Base-by-base conservation (phyloP, 2,113 vertebrate genomes). In the Erythrocercus mccallii region DNA sequence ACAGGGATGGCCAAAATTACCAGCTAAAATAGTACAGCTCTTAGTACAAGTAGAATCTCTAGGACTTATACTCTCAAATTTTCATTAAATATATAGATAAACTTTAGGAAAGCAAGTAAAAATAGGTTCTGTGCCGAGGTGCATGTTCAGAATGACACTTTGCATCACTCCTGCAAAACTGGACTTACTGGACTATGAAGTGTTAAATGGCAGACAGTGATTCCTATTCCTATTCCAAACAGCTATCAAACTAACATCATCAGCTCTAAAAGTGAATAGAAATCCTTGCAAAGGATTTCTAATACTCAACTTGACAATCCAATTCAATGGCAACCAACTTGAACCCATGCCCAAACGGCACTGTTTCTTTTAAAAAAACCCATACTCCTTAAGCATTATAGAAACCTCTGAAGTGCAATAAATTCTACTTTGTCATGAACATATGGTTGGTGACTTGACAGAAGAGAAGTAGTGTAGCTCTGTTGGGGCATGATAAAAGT, bases 111-210 rank as follows among this genome's bases (percentile, higher is more conserved):
- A 80, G 11, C 16, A 57, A 54, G 15, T 47, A 80, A 90, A 92
- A 83, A 17, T 2, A 83, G 56, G 12, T 80, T 27, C 44, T 68
- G 17, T 61, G 40, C 42, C 0, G 1, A 81, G 10, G 5, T 28
- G 25, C 14, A 8, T 3, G 7, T 42, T 58, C 73, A 33, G 42
- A 79, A 68, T 0, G 0, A 35, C 42, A 48, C 9, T 50, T 47
- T 24, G 15, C n/a, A 45, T 17, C 28, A 74, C 16, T 77, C 21
- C 38, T 14, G 33, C 33, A 71, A 68, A 45, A 69, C 28, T 30
- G n/a, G 18, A 53, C 23, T 78, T 60, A 60, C 10, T 38, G 15
- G 28, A 53, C 19, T 45, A 53, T 13, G 12, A 53, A 30, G 15
- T n/a, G 53, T 20, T 38, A 20, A 53, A 48, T 12, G 54, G 31